Conservation (phyloP, 2,888 invertebrate genomes). For the Andricus quercusramuli region DNA sequence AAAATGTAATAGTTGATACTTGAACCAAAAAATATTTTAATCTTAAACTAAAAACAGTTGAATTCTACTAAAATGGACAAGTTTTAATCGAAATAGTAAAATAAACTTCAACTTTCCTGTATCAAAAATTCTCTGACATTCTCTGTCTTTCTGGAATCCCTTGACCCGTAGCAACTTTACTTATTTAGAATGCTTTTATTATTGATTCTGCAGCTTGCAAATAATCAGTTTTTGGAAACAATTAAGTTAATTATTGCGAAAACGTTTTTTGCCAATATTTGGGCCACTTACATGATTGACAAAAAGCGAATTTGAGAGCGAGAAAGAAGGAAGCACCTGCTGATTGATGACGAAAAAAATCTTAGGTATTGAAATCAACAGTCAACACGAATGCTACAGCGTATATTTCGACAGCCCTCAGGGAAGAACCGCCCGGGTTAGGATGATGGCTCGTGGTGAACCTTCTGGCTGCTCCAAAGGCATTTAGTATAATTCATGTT, state of each 20-base stretch:
- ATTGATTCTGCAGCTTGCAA: not conserved
- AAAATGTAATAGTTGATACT: no score
- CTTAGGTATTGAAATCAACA: not conserved
- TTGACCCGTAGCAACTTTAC: no score
- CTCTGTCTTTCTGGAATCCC: no score
- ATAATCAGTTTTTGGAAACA: not conserved
- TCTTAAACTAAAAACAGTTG: no score
- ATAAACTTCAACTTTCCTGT: no score
- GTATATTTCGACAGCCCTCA: slow-evolving; percentile 23
- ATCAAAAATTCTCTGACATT: no score
- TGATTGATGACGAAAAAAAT: not conserved
- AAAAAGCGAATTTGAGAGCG: not conserved
- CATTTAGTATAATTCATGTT: slow-evolving; percentile 56
- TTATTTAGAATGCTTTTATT: not conserved
- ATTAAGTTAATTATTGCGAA: slow-evolving; percentile 5
- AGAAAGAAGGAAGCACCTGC: slow-evolving; percentile 7
- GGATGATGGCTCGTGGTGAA: slow-evolving; percentile 48
- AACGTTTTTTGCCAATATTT: not conserved
- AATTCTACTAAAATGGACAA: no score
- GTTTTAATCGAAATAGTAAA: no score
- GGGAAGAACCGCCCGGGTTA: slow-evolving; percentile 31
- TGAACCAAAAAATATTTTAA: no score
- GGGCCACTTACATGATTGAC: not conserved
- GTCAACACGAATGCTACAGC: slow-evolving; percentile 11
- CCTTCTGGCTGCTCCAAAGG: slow-evolving; percentile 53